These are phyloP conservation scores for Myripristis jacobus DNA, from an alignment of 2,797 vertebrate genomes.

Conservation along the genomic window DNA sequence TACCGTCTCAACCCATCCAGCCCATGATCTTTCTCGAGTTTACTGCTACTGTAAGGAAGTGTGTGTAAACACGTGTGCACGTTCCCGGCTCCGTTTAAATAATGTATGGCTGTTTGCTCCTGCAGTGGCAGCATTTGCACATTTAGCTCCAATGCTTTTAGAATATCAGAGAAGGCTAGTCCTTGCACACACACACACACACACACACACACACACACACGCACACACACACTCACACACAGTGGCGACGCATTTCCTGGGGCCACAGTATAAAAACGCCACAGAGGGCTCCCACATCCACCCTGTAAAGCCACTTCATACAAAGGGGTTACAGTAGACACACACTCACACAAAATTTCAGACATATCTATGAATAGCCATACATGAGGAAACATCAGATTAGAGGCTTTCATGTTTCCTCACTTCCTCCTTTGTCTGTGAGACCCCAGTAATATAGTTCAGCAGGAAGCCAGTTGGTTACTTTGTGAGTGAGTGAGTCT, in stretches of 20 bases:
- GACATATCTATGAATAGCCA: conserved; percentile 40
- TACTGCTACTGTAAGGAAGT: conserved; percentile 10
- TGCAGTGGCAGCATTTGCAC: conserved; percentile 22
- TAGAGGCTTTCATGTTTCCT: conserved; percentile 20
- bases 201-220: conserved; percentile 14
- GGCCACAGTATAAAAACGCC: conserved; percentile 49
- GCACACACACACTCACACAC: conserved; percentile 11
- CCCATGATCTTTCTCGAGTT: conserved; percentile 11
- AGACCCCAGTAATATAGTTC: background rate
- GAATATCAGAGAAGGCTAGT: conserved; percentile 36
- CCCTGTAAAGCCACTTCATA: conserved; percentile 61
- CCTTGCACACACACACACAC: background rate
- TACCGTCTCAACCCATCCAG: background rate
- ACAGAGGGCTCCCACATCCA: conserved; percentile 64
- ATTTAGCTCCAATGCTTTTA: conserved; percentile 49
- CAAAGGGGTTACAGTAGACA: conserved; percentile 42
- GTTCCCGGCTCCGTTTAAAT: conserved; percentile 30
- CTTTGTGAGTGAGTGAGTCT: background rate
- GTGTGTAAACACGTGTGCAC: background rate
- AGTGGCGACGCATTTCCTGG: conserved; percentile 49
- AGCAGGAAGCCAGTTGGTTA: background rate
- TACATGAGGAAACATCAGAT: conserved; percentile 31
- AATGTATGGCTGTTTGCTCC: conserved; percentile 55
- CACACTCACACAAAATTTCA: conserved; percentile 21
- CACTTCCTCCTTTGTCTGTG: conserved; percentile 15